phyloP scores from a whole-genome alignment of 2,113 vertebrate genomes.

The Calidris pugnax region DNA sequence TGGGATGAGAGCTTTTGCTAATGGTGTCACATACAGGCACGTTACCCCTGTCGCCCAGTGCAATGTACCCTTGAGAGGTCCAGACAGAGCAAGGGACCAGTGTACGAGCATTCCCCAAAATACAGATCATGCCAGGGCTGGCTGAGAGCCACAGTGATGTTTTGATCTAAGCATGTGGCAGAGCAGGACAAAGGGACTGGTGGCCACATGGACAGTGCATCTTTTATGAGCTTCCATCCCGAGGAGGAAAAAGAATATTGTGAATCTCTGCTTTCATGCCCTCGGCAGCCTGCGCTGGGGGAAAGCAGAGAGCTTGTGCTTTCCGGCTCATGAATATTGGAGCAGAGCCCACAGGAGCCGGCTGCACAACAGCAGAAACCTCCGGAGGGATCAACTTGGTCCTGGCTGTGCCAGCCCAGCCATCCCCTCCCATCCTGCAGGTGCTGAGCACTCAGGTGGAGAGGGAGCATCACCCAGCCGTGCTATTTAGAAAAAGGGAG shows the following conservation, averaged over 20 bases:
- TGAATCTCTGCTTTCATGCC: slow-evolving; percentile 36
- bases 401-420: neutral
- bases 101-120: neutral
- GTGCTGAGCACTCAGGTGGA: neutral
- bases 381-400: neutral
- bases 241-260: neutral
- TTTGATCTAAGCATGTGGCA: neutral
- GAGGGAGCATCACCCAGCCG: neutral
- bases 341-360: neutral
- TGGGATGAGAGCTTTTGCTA: no score
- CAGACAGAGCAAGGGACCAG: neutral
- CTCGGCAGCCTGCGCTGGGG: neutral
- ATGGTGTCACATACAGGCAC: neutral
- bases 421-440: neutral
- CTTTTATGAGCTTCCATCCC: neutral
- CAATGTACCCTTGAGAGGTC: neutral
- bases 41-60: neutral
- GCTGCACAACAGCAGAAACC: neutral
- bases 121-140: neutral
- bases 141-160: neutral
- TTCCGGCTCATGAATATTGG: neutral
- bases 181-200: neutral
- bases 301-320: neutral
- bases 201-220: neutral
- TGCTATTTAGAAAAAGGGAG: neutral